These are phyloP conservation scores for Ornithoptera priamus DNA, from an alignment of 2,888 invertebrate species.

Conservation along the genomic window DNA sequence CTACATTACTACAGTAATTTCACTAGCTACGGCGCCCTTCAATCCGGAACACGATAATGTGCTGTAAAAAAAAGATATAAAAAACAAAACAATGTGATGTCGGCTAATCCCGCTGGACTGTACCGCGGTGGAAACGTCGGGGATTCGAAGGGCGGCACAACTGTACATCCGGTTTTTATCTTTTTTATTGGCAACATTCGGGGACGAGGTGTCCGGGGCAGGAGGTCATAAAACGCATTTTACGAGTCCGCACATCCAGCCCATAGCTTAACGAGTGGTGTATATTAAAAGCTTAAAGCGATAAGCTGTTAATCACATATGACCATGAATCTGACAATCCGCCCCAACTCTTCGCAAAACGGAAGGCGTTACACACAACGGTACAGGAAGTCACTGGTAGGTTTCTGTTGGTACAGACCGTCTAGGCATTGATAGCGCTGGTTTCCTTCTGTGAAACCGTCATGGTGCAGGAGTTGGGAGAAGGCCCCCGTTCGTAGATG, in stretches of 20 bases:
- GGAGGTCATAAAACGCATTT: slow-evolving; percentile 26
- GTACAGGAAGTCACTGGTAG: too few relatives aligned
- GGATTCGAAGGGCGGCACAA: slow-evolving; percentile 32
- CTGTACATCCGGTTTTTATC: slow-evolving; percentile 38
- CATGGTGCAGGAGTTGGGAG: too few relatives aligned
- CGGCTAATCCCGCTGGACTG: background rate
- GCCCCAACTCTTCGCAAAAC: too few relatives aligned
- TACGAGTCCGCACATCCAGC: slow-evolving; percentile 21
- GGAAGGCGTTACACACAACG: too few relatives aligned
- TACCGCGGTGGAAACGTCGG: background rate
- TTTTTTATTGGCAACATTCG: slow-evolving; percentile 46
- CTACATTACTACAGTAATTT: too few relatives aligned
- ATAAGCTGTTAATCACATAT: slow-evolving; percentile 5
- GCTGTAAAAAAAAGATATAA: too few relatives aligned
- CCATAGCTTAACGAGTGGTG: slow-evolving; percentile 3
- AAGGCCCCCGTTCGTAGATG: too few relatives aligned
- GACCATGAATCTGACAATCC: background rate
- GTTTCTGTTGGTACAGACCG: too few relatives aligned
- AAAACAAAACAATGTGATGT: background rate
- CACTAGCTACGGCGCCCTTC: too few relatives aligned
- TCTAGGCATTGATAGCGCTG: too few relatives aligned
- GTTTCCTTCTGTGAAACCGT: too few relatives aligned
- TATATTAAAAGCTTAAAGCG: background rate
- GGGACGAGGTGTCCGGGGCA: slow-evolving; percentile 34
- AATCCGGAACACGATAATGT: too few relatives aligned